These are phyloP conservation scores for Halisarca cf. caerulea DNA, from an alignment of 37 sponge, comb jelly and placozoan species.

Conservation along the genomic window DNA sequence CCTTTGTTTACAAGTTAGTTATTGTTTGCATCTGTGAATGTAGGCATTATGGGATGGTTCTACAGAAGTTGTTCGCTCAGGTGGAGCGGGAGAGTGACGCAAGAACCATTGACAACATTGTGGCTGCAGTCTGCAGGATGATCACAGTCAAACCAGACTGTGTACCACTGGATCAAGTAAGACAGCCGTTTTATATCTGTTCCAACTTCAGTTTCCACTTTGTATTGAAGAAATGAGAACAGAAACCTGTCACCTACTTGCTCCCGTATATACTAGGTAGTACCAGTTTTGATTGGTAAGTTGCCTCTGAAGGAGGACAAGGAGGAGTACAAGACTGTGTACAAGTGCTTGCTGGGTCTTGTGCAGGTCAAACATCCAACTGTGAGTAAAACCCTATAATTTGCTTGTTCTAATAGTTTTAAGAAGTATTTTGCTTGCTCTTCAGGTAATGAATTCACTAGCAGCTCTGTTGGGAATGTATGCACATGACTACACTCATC, in stretches of 20 bases:
- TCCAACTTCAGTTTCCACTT: background rate
- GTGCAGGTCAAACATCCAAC: constrained; percentile 31
- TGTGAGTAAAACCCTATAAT: constrained; percentile 25
- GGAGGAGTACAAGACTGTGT: constrained; percentile 87
- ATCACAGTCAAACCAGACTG: constrained; percentile 60
- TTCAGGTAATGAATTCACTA: too few relatives aligned
- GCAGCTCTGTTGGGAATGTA: too few relatives aligned
- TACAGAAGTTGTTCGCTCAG: constrained; percentile 70
- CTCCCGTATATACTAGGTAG: too few relatives aligned
- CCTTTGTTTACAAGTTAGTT: background rate
- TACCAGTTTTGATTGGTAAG: constrained; percentile 73
- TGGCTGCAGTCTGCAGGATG: constrained; percentile 85
- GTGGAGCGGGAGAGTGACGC: constrained; percentile 9
- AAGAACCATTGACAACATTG: constrained; percentile 78
- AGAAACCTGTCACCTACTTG: background rate
- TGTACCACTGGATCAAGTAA: constrained; percentile 83
- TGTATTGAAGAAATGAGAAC: background rate
- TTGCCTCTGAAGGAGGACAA: constrained; percentile 89
- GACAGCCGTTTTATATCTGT: background rate
- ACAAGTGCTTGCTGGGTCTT: constrained; percentile 62
- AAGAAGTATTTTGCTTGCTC: too few relatives aligned
- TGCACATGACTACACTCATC: too few relatives aligned
- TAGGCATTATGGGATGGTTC: constrained; percentile 63
- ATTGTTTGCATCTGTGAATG: background rate
- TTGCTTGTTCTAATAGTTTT: too few relatives aligned